Evolutionary conservation across 2,888 invertebrate genomes (phyloP).

Genomic region (Trissonchulus latispiculum): DNA sequence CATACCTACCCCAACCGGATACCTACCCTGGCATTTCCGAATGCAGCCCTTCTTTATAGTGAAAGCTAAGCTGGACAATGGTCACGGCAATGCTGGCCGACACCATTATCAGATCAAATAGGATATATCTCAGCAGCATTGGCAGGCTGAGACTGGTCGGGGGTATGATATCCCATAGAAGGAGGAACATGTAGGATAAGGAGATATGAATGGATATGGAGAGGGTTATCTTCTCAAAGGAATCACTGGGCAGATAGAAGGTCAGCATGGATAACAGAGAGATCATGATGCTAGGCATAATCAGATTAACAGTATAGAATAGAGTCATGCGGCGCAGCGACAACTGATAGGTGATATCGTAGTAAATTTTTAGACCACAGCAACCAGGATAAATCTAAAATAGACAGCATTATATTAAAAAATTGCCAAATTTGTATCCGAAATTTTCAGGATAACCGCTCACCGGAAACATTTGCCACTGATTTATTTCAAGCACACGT

Average conservation of each 20-base stretch:
- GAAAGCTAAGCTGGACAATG: constrained; percentile 3
- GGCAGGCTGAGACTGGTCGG: not conserved
- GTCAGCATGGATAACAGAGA: not conserved
- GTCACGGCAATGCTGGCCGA: constrained; percentile 4
- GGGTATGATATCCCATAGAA: not conserved
- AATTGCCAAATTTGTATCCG: too few species aligned
- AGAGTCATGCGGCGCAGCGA: not conserved
- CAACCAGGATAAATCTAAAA: not conserved
- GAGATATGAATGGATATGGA: not conserved
- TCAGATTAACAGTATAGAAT: constrained; percentile 8
- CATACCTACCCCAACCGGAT: too few species aligned
- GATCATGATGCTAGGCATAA: not conserved
- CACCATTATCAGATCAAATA: not conserved
- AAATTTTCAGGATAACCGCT: too few species aligned
- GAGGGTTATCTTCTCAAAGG: not conserved
- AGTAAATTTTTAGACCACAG: constrained; percentile 6
- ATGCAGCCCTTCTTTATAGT: not conserved
- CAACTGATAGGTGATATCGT: constrained; percentile 6
- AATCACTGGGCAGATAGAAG: not conserved
- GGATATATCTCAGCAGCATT: not conserved
- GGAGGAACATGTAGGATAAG: not conserved
- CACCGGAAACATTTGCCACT: too few species aligned
- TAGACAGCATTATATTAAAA: too few species aligned
- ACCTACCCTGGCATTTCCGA: constrained; percentile 8
- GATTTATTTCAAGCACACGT: too few species aligned